Base-by-base conservation (phyloP, 2,888 invertebrate species). In the Xestia c-nigrum region DNA sequence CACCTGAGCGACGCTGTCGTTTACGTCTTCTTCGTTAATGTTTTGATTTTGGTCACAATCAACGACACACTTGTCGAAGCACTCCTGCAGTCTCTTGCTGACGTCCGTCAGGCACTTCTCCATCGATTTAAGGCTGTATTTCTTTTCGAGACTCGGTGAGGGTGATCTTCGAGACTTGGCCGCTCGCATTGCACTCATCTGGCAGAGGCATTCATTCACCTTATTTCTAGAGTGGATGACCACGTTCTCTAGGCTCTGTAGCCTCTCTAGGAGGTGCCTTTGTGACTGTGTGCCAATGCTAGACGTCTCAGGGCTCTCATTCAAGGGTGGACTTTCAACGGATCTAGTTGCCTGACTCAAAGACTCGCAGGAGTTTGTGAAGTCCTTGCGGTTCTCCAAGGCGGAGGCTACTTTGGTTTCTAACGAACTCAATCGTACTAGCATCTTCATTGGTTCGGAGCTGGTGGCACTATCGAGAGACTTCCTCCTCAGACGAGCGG, bases 361-460 rank as follows among this genome's bases (percentile, higher is more conserved):
- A 7, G 97, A 97, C 90, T 97, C 97, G 85, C 96, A 97, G 14
- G 97, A 97, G 84, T 97, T 97, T 65, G 97, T 95, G 57, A 96
- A 86, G 81, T 96, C 96, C 81, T 93, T 93, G 31, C 96, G 94
- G 82, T 92, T 93, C 85, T 95, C 94, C 64, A 97, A 94, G 47
- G 97, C 97, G 83, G 97, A 97, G 24, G 98, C 97, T 64, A 98
- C 97, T 95, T 98, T 98, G 86, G 98, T 97, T 95, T 98, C 98
- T 87, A 98, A 94, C 69, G 98, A 97, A 91, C 98, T 98, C 70
- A 98, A 94, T 81, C 98, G 97, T 90, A 98, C 98, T 87, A 98
- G 94, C 91, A 98, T 97, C 94, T 98, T 98, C 97, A 98, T 97
- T 0, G 98, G 98, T 92, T 98, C 98, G 0, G 98, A 98, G 84